phyloP scores from a whole-genome alignment of 2,797 vertebrate genomes.

The Glossophaga mutica region DNA sequence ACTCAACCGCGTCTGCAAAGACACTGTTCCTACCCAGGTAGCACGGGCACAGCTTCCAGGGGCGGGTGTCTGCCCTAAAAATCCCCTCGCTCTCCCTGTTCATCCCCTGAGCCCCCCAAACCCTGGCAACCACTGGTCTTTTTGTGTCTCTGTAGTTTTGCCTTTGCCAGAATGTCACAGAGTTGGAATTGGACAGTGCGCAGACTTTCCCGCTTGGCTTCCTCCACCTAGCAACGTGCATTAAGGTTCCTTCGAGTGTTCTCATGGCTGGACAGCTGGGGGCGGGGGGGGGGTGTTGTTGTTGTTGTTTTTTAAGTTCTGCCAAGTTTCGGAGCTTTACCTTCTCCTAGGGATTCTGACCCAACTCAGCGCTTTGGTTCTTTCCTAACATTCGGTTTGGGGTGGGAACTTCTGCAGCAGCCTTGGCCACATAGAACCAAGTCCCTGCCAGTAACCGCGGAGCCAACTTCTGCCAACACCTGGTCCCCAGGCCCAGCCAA shows the following conservation, averaged over 20 bases:
- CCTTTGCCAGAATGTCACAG: background rate
- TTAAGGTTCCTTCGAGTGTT: background rate
- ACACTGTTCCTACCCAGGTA: background rate
- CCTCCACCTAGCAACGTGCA: background rate
- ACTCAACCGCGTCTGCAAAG: background rate
- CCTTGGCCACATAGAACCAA: background rate
- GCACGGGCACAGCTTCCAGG: background rate
- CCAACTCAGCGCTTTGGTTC: background rate
- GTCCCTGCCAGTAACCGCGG: background rate
- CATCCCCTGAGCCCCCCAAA: background rate
- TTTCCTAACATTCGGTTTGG: background rate
- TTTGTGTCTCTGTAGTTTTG: background rate
- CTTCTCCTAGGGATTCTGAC: background rate
- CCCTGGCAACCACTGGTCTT: background rate
- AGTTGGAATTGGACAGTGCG: background rate
- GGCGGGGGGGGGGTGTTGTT: no score
- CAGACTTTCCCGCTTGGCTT: background rate
- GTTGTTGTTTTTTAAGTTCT: background rate
- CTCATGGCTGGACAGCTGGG: background rate
- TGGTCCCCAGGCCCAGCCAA: background rate
- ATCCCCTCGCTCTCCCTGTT: background rate
- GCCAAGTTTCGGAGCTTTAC: background rate
- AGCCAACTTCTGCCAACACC: background rate
- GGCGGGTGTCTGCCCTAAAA: background rate
- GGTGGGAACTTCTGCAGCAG: background rate